Percentiles rank a stretch among this genome's conserved stretches.
phyloP scores from a whole-genome alignment of 2,888 invertebrate genomes.

The Hyposoter didymator region DNA sequence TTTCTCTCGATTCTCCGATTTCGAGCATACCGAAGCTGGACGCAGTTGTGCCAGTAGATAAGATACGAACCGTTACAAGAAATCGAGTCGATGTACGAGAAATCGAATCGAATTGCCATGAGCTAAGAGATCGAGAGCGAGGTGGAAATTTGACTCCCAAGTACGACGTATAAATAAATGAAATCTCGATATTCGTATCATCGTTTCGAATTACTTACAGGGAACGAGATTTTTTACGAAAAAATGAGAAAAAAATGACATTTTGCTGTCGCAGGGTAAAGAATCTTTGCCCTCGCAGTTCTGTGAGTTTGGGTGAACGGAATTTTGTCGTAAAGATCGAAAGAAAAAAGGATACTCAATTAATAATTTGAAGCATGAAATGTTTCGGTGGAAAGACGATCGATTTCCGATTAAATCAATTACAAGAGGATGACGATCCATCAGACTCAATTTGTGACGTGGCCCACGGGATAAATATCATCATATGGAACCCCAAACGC shows the following conservation, averaged over 20 bases:
- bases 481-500: conserved; percentile 12
- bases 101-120: conserved; percentile 25
- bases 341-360: conserved; percentile 1
- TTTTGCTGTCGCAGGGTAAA: not conserved
- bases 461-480: conserved; percentile 32
- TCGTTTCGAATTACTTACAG: conserved; percentile 25
- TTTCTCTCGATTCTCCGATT: conserved; percentile 3
- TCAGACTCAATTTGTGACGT: conserved; percentile 47
- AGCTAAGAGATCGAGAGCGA: conserved; percentile 15
- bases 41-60: conserved; percentile 26
- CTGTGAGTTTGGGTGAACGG: not conserved
- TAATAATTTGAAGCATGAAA: conserved; percentile 21
- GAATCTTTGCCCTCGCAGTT: not conserved
- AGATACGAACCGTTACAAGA: conserved; percentile 39
- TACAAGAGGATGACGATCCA: conserved; percentile 67
- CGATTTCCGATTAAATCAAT: conserved; percentile 66
- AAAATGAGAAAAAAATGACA: too few relatives aligned
- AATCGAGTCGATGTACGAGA: conserved; percentile 42
- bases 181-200: conserved; percentile 15
- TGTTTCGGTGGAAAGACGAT: conserved; percentile 48
- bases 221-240: conserved; percentile 5
- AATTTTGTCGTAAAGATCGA: not conserved
- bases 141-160: conserved; percentile 47
- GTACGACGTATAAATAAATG: not conserved
- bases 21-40: conserved; percentile 9